Conservation (phyloP, 2,113 vertebrate species). For the Toxotes chatareus region DNA sequence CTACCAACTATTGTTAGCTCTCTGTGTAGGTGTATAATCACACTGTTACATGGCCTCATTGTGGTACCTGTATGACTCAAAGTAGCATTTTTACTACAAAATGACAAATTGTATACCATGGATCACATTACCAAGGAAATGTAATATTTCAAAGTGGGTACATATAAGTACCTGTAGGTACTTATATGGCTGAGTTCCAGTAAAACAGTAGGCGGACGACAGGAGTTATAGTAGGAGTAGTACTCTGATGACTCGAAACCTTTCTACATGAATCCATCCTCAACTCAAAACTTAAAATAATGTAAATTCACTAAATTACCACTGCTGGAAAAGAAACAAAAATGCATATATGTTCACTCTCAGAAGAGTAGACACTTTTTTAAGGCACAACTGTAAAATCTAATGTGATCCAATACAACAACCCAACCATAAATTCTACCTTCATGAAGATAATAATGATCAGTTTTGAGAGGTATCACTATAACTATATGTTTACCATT, state of each 20-base stretch:
- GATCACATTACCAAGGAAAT: background rate
- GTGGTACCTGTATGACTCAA: constrained; percentile 16
- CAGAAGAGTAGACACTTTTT: too few relatives aligned
- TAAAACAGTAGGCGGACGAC: constrained; percentile 17
- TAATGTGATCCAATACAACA: too few relatives aligned
- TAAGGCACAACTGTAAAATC: too few relatives aligned
- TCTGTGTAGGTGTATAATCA: constrained; percentile 2
- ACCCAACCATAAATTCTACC: too few relatives aligned
- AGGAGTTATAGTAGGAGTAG: constrained; percentile 1
- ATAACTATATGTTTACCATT: too few relatives aligned
- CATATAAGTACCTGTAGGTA: background rate
- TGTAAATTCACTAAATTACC: background rate
- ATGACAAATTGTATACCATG: constrained; percentile 2
- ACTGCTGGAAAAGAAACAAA: background rate
- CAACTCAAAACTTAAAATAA: background rate
- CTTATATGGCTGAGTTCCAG: constrained; percentile 20
- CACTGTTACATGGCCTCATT: background rate
- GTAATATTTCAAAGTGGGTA: background rate
- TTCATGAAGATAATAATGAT: too few relatives aligned
- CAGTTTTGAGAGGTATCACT: too few relatives aligned
- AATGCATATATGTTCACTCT: background rate
- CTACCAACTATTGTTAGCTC: constrained; percentile 6
- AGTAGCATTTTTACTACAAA: background rate
- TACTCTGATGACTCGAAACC: constrained; percentile 23
- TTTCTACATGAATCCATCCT: background rate